Conservation (phyloP, 2,113 vertebrate genomes). For the Thinocorus orbignyianus region DNA sequence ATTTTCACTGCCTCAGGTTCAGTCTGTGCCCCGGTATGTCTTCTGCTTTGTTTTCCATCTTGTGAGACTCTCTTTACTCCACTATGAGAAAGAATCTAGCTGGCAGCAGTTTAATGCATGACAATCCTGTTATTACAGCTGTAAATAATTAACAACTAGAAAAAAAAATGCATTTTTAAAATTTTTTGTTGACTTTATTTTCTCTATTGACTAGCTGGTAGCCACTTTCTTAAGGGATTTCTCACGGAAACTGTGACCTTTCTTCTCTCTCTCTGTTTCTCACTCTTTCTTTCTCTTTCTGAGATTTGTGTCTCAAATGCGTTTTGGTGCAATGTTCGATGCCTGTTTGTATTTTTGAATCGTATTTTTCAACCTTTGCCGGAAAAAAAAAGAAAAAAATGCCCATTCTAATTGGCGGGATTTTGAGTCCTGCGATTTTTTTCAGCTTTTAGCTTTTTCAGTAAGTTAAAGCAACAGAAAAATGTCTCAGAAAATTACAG, state of each 20-base stretch:
- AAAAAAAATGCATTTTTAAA: slow-evolving; percentile 6
- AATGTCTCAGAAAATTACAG: slow-evolving; percentile 16
- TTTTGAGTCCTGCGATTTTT: slow-evolving; percentile 36
- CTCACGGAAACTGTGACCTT: slow-evolving; percentile 72
- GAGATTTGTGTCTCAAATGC: slow-evolving; percentile 72
- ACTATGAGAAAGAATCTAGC: slow-evolving; percentile 26
- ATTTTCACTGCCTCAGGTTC: background rate
- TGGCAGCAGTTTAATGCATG: slow-evolving; percentile 74
- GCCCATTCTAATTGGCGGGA: slow-evolving; percentile 48
- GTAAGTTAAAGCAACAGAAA: slow-evolving; percentile 44
- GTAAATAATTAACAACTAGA: slow-evolving; percentile 69
- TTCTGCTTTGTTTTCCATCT: slow-evolving; percentile 22
- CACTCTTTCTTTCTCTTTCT: slow-evolving; percentile 11
- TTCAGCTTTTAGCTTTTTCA: slow-evolving; percentile 62
- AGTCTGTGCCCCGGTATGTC: background rate
- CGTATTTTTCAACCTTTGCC: slow-evolving; percentile 66
- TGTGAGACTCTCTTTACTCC: slow-evolving; percentile 25
- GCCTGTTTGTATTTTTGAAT: slow-evolving; percentile 77
- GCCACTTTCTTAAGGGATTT: slow-evolving; percentile 69
- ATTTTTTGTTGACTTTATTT: slow-evolving; percentile 44
- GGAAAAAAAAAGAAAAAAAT: background rate
- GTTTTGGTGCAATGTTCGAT: slow-evolving; percentile 75
- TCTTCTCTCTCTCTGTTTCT: slow-evolving; percentile 19
- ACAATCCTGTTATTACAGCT: slow-evolving; percentile 73
- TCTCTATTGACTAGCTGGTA: slow-evolving; percentile 56